phyloP scores from a whole-genome alignment of 2,113 vertebrate genomes.

The Isichthys henryi region DNA sequence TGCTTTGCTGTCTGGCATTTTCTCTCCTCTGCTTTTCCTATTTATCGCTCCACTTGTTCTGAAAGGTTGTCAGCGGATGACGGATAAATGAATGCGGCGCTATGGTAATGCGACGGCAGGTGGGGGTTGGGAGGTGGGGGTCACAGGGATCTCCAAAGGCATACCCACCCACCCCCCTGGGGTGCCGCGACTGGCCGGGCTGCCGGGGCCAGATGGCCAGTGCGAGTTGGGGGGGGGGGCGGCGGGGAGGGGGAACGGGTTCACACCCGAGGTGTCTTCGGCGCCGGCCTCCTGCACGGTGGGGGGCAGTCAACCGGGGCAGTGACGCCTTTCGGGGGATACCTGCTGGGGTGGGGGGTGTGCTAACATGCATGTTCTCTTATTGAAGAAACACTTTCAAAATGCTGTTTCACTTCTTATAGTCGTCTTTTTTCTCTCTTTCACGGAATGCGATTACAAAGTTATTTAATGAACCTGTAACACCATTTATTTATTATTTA shows the following conservation, averaged over 20 bases:
- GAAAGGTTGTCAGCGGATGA: slow-evolving; percentile 1
- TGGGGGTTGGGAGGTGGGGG: neutral
- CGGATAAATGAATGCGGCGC: neutral
- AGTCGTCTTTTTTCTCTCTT: neutral
- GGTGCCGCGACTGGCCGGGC: neutral
- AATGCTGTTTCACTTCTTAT: neutral
- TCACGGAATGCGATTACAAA: neutral
- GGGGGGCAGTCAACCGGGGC: neutral
- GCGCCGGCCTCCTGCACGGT: neutral
- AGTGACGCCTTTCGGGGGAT: neutral
- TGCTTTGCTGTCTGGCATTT: neutral
- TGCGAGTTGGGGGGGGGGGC: neutral
- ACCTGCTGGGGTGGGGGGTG: neutral
- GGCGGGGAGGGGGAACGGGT: neutral
- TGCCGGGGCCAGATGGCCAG: slow-evolving; percentile 7
- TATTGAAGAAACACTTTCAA: neutral
- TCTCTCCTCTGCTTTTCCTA: neutral
- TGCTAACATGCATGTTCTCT: neutral
- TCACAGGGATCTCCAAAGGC: neutral
- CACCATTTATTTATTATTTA: neutral
- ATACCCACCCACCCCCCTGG: neutral
- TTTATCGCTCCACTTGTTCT: neutral
- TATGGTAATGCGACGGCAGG: neutral
- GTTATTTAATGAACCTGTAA: neutral
- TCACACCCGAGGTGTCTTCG: neutral